Evolutionary conservation across 2,888 invertebrate genomes (phyloP).

Genomic region (Meteorus colon): DNA sequence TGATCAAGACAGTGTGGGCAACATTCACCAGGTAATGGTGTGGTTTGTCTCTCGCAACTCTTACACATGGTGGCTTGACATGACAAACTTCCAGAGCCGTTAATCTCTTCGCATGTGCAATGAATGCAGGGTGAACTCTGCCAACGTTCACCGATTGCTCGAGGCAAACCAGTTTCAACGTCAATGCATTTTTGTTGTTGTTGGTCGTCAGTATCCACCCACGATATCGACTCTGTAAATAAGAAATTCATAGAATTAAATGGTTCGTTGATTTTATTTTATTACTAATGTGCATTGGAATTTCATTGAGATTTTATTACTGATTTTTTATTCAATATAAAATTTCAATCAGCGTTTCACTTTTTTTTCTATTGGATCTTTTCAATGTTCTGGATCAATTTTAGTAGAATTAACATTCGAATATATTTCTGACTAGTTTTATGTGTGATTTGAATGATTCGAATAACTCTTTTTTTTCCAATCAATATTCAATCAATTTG

Average conservation of each 20-base stretch:
- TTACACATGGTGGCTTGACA: constrained; percentile 67
- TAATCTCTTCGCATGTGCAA: constrained; percentile 62
- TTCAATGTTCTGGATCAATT: too few species aligned
- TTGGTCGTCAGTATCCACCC: constrained; percentile 53
- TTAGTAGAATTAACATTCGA: too few species aligned
- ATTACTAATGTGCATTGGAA: neutral
- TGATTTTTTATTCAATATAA: too few species aligned
- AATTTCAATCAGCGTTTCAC: too few species aligned
- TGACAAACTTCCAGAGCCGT: constrained; percentile 51
- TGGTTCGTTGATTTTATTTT: neutral
- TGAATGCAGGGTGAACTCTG: constrained; percentile 61
- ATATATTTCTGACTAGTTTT: too few species aligned
- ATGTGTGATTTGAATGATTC: too few species aligned
- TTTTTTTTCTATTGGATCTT: too few species aligned
- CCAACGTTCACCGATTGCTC: constrained; percentile 56
- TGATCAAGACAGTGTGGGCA: constrained; percentile 62
- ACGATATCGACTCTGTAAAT: constrained; percentile 58
- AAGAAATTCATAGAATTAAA: neutral
- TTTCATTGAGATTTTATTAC: neutral
- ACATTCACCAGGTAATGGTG: constrained; percentile 62
- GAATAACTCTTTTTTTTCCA: too few species aligned
- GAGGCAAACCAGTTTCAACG: constrained; percentile 53
- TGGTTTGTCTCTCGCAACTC: constrained; percentile 62
- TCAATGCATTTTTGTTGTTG: constrained; percentile 56
- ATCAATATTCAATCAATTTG: too few species aligned